These are phyloP conservation scores for Brachyalestes nurse DNA, from an alignment of 2,797 vertebrate species.

Conservation along the genomic window DNA sequence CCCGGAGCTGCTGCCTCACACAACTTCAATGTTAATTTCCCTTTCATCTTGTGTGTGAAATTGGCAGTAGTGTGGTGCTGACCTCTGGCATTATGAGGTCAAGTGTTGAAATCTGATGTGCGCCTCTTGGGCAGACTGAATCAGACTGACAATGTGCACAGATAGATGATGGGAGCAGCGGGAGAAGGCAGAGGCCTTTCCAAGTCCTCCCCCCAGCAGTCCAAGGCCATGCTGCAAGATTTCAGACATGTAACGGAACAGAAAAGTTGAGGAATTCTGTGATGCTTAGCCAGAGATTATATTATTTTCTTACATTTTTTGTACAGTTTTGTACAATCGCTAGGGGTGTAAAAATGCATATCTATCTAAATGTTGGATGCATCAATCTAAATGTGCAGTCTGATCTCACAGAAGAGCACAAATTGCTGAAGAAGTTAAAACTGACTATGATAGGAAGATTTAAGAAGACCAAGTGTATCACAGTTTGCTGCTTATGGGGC, in stretches of 20 bases:
- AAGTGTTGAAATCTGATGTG: constrained; percentile 69
- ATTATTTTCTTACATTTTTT: neutral
- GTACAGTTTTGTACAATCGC: neutral
- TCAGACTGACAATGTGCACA: constrained; percentile 52
- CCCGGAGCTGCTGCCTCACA: constrained; percentile 55
- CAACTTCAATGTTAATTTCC: constrained; percentile 68
- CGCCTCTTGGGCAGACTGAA: constrained; percentile 54
- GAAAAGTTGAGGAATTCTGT: constrained; percentile 19
- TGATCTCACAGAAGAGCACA: too few relatives aligned
- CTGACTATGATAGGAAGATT: too few relatives aligned
- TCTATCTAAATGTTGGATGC: too few relatives aligned
- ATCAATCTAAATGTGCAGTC: too few relatives aligned
- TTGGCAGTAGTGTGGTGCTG: constrained; percentile 65
- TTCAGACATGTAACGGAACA: constrained; percentile 18
- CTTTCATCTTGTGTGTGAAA: constrained; percentile 73
- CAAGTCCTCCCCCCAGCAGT: constrained; percentile 40
- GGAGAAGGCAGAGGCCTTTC: constrained; percentile 44
- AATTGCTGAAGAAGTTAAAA: too few relatives aligned
- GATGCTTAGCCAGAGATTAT: constrained; percentile 17
- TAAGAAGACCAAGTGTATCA: too few relatives aligned
- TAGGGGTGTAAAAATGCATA: too few relatives aligned
- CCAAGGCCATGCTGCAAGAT: constrained; percentile 17
- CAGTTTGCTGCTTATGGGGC: too few relatives aligned
- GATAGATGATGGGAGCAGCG: constrained; percentile 49
- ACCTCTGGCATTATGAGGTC: constrained; percentile 68